Evolutionary conservation across 2,888 invertebrate species (phyloP).

Genomic region (Nemotelus pantherinus): DNA sequence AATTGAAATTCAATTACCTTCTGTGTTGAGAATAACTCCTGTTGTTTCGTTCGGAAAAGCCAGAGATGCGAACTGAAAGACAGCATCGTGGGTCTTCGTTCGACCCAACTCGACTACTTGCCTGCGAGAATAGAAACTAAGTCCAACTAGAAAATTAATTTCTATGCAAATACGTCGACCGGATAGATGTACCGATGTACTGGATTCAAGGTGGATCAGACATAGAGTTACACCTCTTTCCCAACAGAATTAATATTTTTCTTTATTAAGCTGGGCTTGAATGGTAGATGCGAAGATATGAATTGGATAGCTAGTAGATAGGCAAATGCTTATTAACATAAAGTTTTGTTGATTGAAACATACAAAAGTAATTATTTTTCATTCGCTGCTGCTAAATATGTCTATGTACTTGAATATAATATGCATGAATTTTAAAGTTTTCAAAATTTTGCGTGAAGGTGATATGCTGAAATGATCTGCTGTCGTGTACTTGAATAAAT

Average conservation of each 20-base stretch:
- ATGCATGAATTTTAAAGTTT: too few species aligned
- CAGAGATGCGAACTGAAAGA: background rate
- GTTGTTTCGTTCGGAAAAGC: conserved; percentile 1
- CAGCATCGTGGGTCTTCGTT: background rate
- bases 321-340: too few species aligned
- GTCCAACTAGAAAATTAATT: conserved; percentile 43
- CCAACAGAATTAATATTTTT: conserved; percentile 6
- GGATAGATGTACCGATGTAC: conserved; percentile 16
- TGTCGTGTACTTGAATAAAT: too few species aligned
- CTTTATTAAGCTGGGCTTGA: background rate
- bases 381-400: too few species aligned
- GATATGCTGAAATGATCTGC: too few species aligned
- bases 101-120: background rate
- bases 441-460: too few species aligned
- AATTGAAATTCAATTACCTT: conserved; percentile 45
- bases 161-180: conserved; percentile 42
- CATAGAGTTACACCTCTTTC: conserved; percentile 39
- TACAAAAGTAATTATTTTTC: too few species aligned
- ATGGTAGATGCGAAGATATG: background rate
- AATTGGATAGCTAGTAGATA: background rate
- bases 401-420: too few species aligned
- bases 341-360: too few species aligned
- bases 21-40: conserved; percentile 33
- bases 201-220: conserved; percentile 34
- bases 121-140: conserved; percentile 36